Percentiles rank a stretch among this genome's conserved stretches.
Conservation (phyloP, 2,888 invertebrate genomes). For the Thereva unica region DNA sequence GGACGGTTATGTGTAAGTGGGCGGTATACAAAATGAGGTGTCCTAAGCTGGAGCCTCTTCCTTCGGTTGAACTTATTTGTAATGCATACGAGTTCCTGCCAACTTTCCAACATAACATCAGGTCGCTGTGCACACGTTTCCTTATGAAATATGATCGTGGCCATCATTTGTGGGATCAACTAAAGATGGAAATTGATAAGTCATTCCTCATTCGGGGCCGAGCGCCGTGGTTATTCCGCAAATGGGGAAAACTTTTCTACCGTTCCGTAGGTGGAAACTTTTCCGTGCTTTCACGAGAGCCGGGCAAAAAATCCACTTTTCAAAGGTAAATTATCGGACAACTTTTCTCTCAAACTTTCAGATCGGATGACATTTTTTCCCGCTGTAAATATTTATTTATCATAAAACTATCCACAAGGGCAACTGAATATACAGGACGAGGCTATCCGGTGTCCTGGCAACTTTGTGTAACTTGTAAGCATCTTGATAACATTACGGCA, state of each 20-base stretch:
- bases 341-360: background rate
- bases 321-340: background rate
- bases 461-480: too few relatives aligned
- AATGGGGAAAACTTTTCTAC: slow-evolving; percentile 21
- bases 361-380: too few relatives aligned
- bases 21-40: slow-evolving; percentile 33
- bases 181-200: slow-evolving; percentile 41
- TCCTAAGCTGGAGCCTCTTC: background rate
- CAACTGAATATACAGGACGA: too few relatives aligned
- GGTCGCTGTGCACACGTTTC: slow-evolving; percentile 31
- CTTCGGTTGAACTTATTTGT: slow-evolving; percentile 40
- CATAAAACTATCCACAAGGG: too few relatives aligned
- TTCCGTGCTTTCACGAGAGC: background rate
- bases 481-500: too few relatives aligned
- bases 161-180: slow-evolving; percentile 41
- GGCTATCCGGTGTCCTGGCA: too few relatives aligned
- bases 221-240: slow-evolving; percentile 11
- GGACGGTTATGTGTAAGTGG: slow-evolving; percentile 23
- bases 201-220: slow-evolving; percentile 35
- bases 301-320: background rate
- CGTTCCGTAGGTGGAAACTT: slow-evolving; percentile 16
- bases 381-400: too few relatives aligned
- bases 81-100: slow-evolving; percentile 38
- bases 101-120: slow-evolving; percentile 34
- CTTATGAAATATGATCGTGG: slow-evolving; percentile 41